Evolutionary conservation across 1,140 invertebrate species (phyloP).

Genomic region (Charaxes varanes): DNA sequence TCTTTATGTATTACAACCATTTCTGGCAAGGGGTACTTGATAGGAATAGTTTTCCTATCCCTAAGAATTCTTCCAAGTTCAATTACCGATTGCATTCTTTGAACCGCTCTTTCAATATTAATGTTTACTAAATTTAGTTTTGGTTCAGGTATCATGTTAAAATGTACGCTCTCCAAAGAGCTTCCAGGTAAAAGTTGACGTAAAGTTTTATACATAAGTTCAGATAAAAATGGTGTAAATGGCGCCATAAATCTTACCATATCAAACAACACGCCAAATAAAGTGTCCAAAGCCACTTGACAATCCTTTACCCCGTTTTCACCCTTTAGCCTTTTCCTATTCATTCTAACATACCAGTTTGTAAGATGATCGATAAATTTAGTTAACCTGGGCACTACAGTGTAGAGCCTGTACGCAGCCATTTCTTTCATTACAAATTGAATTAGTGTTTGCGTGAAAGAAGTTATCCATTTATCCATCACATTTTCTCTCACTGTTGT

Average conservation of each 20-base stretch:
- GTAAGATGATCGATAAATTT: constrained; percentile 98
- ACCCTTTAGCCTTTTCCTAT: constrained; percentile 93
- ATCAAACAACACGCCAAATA: constrained; percentile 91
- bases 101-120: constrained; percentile 92
- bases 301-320: constrained; percentile 88
- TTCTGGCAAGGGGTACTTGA: constrained; percentile 98
- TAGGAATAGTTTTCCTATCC: constrained; percentile 93
- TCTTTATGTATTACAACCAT: constrained; percentile 96
- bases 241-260: constrained; percentile 96
- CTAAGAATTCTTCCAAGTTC: constrained; percentile 94
- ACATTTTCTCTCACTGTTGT: constrained; percentile 82
- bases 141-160: constrained; percentile 88
- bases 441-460: constrained; percentile 95
- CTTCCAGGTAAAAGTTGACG: constrained; percentile 69
- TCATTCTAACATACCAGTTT: constrained; percentile 99
- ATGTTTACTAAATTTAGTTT: constrained; percentile 85
- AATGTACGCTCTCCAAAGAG: constrained; percentile 87
- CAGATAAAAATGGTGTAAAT: constrained; percentile 97
- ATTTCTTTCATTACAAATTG: constrained; percentile 94
- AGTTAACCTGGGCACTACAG: constrained; percentile 93
- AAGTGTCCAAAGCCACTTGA: constrained; percentile 87
- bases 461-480: constrained; percentile 98
- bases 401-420: constrained; percentile 95
- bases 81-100: constrained; percentile 95
- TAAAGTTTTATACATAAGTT: constrained; percentile 95